Base-by-base conservation (phyloP, 2,888 invertebrate genomes). In the Drosophila borealis region DNA sequence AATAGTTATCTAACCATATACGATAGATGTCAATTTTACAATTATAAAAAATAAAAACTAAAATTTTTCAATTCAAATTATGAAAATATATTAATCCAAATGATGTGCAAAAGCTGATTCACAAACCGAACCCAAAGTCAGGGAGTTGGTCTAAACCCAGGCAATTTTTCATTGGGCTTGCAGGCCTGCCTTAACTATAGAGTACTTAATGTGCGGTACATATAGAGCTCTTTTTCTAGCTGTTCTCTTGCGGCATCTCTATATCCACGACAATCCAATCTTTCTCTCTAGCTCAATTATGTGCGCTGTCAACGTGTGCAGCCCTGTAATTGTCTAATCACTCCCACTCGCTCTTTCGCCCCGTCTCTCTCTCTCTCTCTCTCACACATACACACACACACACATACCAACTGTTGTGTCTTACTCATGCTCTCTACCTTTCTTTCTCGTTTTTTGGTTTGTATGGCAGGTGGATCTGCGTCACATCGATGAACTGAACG, bases 401-500 rank as follows among this genome's bases (percentile, higher is more conserved):
- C 39, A 8, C n/a, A 19, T 21, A 8, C 33, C 29, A 6, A 14
- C 11, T 54, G 19, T 42, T 29, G n/a, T n/a, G 8, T 29, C 29
- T 25, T n/a, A 29, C 33, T 48, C 17, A 33, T 17, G 33, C 33
- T 61, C 6, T 45, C 8, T 44, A 2, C 50, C 42, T 49, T n/a
- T 45, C 13, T 56, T 29, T 41, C 14, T 39, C 4, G 48, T 11
- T 41, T 29, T 34, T 17, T 29, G 8, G 3, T 46, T 37, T 37
- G 17, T 14, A 42, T 49, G 33, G 11, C 69, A 98, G 98, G 98
- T 98, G 92, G 97, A 98, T 93, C 93, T 98, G 91, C 94, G 98
- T 88, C 97, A 98, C 91, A 97, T 97, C 96, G 97, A 98, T 91
- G 97, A 98, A 93, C 95, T 96, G 90, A 95, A 96, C 50, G 97